Conservation (phyloP, 2,888 invertebrate genomes). For the Hybos culiciformis region DNA sequence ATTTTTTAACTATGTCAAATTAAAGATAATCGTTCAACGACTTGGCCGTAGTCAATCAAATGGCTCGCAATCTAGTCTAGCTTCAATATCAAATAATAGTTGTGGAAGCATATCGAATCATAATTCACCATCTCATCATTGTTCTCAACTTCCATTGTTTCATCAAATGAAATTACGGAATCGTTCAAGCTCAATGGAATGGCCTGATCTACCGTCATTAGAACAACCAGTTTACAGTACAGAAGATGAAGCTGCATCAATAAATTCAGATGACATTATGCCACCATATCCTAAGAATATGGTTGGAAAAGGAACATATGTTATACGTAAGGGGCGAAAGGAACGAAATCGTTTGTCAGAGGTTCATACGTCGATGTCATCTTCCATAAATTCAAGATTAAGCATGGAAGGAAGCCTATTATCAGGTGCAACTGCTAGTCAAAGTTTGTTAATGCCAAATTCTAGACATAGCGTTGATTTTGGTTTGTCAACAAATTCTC, state of each 20-base stretch:
- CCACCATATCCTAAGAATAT: slow-evolving; percentile 35
- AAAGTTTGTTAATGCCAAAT: slow-evolving; percentile 38
- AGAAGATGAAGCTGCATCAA: slow-evolving; percentile 52
- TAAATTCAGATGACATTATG: slow-evolving; percentile 38
- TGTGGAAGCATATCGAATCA: slow-evolving; percentile 12
- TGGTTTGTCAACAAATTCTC: slow-evolving; percentile 44
- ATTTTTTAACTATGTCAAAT: too few species aligned
- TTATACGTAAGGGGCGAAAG: slow-evolving; percentile 59
- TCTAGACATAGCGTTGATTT: slow-evolving; percentile 56
- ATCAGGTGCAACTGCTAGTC: slow-evolving; percentile 8
- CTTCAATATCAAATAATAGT: slow-evolving; percentile 46
- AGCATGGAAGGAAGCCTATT: slow-evolving; percentile 39
- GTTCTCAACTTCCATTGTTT: not conserved
- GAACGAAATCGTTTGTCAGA: slow-evolving; percentile 52
- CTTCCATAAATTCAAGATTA: slow-evolving; percentile 46
- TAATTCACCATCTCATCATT: slow-evolving; percentile 11
- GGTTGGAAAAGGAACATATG: slow-evolving; percentile 57
- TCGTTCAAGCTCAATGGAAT: slow-evolving; percentile 31
- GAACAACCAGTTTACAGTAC: slow-evolving; percentile 45
- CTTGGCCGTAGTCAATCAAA: slow-evolving; percentile 43
- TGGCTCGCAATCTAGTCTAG: slow-evolving; percentile 49
- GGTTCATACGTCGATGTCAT: slow-evolving; percentile 25
- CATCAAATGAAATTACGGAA: slow-evolving; percentile 7
- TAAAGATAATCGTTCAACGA: slow-evolving; percentile 43
- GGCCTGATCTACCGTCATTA: slow-evolving; percentile 53